Base-by-base conservation (phyloP, 2,797 vertebrate genomes). In the Aulostomus chinensis region DNA sequence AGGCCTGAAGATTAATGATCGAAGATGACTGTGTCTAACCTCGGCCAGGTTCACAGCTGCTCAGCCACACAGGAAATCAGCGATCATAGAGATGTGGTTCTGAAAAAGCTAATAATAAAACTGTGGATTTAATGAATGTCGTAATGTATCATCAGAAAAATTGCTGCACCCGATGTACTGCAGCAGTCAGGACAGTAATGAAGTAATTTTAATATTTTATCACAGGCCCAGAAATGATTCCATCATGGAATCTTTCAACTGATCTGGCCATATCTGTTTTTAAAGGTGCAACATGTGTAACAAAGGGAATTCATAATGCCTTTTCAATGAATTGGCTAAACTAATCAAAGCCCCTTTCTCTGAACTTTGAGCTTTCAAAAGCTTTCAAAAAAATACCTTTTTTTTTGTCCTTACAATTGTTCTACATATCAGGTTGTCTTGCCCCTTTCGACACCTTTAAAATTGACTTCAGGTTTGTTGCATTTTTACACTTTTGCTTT, bases 21-120 rank as follows among this genome's bases (percentile, higher is more conserved):
- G 29, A 30, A 6, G 20, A 37, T 49, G 6, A 38, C 4, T 50
- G 36, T 5, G 17, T 53, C 53, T 65, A 66, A 74, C 61, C 69
- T 70, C 30, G 45, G n/a, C 9, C 47, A 42, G 29, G n/a, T 51
- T 39, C 62, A 62, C 72, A 80, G 25, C 72, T 78, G 58, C 25
- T 70, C 42, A 30, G 36, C 39, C 40, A 56, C 39, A 49, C 13
- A 70, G 67, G 58, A 78, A 63, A 81, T 72, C 10, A 84, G 63
- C 21, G 15, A 2, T 35, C 42, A 55, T 11, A 4, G 6, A 25
- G 42, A 43, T 22, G 42, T 51, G 43, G 38, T 16, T 51, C 46
- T 36, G 13, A 8, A 26, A 33, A 37, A 30, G 31, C 9, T 65
- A 43, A 43, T 48, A n/a, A 69, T 54, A 54, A 37, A 56, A 48